These are phyloP conservation scores for Heterochromis multidens DNA, from an alignment of 2,113 vertebrate genomes.

Conservation along the genomic window DNA sequence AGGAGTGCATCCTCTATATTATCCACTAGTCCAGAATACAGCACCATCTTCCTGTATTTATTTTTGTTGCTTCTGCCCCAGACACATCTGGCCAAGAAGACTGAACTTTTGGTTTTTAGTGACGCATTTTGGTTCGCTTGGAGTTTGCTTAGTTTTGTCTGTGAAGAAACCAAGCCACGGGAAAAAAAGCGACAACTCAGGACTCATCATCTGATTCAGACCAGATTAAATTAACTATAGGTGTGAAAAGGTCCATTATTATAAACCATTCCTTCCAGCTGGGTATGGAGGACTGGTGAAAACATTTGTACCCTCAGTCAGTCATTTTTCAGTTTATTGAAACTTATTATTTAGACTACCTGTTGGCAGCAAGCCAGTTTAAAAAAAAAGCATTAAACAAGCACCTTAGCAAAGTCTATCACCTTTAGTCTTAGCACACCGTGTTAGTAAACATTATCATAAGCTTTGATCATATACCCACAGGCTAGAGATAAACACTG, in stretches of 20 bases:
- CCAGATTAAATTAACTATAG: neutral
- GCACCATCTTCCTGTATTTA: neutral
- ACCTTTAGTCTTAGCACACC: too few species aligned
- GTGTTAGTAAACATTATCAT: too few species aligned
- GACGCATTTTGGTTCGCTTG: neutral
- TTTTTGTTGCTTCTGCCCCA: neutral
- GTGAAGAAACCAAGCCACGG: neutral
- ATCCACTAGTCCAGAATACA: too few species aligned
- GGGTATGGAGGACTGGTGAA: neutral
- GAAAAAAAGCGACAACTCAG: too few species aligned
- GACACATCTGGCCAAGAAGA: neutral
- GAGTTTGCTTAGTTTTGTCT: neutral
- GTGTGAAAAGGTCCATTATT: neutral
- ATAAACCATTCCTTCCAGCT: neutral
- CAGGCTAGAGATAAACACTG: too few species aligned
- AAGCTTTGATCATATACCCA: too few species aligned
- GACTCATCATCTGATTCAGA: neutral
- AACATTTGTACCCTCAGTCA: neutral
- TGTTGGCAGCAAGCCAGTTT: too few species aligned
- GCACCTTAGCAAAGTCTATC: too few species aligned
- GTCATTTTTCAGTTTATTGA: neutral
- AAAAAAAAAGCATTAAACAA: too few species aligned
- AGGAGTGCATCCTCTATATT: too few species aligned
- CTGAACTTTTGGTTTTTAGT: neutral
- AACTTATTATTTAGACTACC: neutral